A percentile compares a stretch with the other conserved stretches of the same genome.
phyloP scores from a whole-genome alignment of 30 jellyfish, hydroid and myxozoan species.

The Mastigias papua region DNA sequence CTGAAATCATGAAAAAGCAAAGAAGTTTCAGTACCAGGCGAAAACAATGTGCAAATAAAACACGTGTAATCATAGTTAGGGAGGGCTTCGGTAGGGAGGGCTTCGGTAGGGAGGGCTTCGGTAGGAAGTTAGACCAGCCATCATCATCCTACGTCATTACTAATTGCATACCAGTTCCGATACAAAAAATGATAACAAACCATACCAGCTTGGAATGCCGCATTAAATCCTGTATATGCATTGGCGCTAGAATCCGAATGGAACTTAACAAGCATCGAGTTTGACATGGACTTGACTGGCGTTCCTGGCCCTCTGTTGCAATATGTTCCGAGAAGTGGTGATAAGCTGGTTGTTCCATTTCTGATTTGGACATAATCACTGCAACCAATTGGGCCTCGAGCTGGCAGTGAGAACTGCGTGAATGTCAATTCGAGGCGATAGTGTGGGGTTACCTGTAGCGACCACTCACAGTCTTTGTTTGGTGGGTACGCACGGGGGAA shows the following conservation, averaged over 20 bases:
- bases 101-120: no score
- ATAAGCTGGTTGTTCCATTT: conserved; percentile 45
- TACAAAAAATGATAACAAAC: neutral
- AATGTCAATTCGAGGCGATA: conserved; percentile 59
- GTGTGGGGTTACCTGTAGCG: conserved; percentile 60
- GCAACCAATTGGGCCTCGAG: conserved; percentile 51
- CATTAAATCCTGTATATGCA: conserved; percentile 58
- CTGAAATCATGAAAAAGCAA: no score
- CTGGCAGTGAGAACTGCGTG: conserved; percentile 75
- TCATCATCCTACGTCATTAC: neutral
- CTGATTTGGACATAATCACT: conserved; percentile 80
- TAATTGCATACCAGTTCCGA: no score
- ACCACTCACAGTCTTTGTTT: conserved; percentile 80
- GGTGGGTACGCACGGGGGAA: conserved; percentile 86
- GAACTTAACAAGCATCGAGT: conserved; percentile 50
- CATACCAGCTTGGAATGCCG: conserved; percentile 62
- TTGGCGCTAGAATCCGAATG: conserved; percentile 73
- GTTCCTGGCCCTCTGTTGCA: conserved; percentile 48
- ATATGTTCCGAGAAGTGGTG: conserved; percentile 51
- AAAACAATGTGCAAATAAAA: no score
- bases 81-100: no score
- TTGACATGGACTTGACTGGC: conserved; percentile 34
- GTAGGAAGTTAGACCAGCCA: no score
- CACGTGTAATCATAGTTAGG: no score
- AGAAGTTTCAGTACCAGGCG: no score